These are phyloP conservation scores for Emmelina monodactyla DNA, from an alignment of 2,888 invertebrate species.

Conservation along the genomic window DNA sequence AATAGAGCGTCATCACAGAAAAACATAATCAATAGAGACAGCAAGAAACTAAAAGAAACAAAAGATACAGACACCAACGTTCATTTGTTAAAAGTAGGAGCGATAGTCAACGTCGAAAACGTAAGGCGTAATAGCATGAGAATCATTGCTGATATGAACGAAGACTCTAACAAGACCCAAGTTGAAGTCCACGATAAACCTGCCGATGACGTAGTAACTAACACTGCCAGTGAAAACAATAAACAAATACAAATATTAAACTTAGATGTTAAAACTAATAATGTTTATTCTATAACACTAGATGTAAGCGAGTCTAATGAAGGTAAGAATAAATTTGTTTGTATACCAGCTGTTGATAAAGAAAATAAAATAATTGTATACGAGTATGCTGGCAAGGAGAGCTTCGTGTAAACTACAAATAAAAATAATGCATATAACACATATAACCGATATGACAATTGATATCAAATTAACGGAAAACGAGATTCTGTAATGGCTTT, in stretches of 20 bases:
- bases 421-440: neutral
- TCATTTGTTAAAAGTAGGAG: constrained; percentile 42
- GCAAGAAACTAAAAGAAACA: constrained; percentile 38
- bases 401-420: constrained; percentile 43
- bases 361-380: constrained; percentile 61
- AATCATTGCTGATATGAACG: constrained; percentile 46
- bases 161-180: constrained; percentile 24
- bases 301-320: constrained; percentile 46
- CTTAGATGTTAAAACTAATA: constrained; percentile 57
- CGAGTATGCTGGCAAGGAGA: constrained; percentile 57
- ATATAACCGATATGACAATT: too few species aligned
- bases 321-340: constrained; percentile 47
- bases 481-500: too few species aligned
- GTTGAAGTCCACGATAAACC: constrained; percentile 32
- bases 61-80: constrained; percentile 26
- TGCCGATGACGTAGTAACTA: constrained; percentile 22
- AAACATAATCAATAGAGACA: constrained; percentile 39
- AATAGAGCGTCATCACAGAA: constrained; percentile 54
- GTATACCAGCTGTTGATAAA: constrained; percentile 38
- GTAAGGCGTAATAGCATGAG: constrained; percentile 59
- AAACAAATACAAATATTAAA: constrained; percentile 62
- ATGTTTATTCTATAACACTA: constrained; percentile 58
- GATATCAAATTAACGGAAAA: too few species aligned
- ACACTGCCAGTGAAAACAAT: constrained; percentile 46
- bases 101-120: constrained; percentile 52